These are phyloP conservation scores for Tauraco erythrolophus DNA, from an alignment of 2,113 vertebrate species.

Conservation along the genomic window DNA sequence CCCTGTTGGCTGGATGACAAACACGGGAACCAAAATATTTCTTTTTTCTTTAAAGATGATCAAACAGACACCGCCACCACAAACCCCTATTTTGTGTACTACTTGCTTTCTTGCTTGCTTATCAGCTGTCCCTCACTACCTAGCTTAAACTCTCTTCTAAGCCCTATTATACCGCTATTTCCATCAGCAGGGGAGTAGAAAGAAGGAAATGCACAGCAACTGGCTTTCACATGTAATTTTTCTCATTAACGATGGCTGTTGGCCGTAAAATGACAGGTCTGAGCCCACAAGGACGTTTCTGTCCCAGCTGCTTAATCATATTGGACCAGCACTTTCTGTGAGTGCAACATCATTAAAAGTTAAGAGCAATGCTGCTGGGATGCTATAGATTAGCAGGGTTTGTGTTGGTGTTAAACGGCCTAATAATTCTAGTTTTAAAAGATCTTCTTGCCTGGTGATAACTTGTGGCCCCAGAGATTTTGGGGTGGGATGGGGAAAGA, in stretches of 20 bases:
- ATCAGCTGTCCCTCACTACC: background rate
- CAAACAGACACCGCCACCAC: background rate
- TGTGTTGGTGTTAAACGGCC: background rate
- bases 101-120: background rate
- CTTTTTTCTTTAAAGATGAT: background rate
- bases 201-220: slow-evolving; percentile 10
- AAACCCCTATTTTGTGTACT: background rate
- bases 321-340: slow-evolving; percentile 24
- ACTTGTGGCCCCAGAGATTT: background rate
- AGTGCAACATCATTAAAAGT: background rate
- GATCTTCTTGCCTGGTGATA: background rate
- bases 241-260: slow-evolving; percentile 47
- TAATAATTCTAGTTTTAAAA: background rate
- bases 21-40: background rate
- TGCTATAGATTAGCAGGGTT: background rate
- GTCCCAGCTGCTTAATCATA: slow-evolving; percentile 55
- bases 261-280: slow-evolving; percentile 55
- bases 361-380: background rate
- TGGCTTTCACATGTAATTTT: slow-evolving; percentile 65
- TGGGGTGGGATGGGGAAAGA: background rate
- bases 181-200: slow-evolving; percentile 2
- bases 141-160: slow-evolving; percentile 24
- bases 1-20: background rate
- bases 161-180: background rate
- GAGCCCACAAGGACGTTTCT: background rate